phyloP scores from a whole-genome alignment of 2,113 vertebrate genomes.

The Neolamprologus variostigma region DNA sequence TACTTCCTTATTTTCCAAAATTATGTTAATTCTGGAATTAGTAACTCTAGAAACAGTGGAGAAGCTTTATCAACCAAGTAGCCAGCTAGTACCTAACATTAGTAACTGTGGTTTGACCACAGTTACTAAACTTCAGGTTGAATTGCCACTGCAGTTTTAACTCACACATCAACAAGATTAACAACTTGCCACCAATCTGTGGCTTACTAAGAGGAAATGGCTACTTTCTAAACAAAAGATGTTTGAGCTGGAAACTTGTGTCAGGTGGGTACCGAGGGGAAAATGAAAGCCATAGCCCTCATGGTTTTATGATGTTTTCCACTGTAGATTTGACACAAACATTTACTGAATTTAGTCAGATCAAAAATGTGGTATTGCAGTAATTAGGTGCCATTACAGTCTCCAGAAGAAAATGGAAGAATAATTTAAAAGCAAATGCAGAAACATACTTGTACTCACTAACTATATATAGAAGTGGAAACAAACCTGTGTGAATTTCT shows the following conservation, averaged over 20 bases:
- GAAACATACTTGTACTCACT: not conserved
- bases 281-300: not conserved
- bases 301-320: not conserved
- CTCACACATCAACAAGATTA: not conserved
- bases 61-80: not conserved
- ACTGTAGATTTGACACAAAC: not conserved
- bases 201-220: not conserved
- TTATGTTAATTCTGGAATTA: not conserved
- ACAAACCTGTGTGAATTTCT: not conserved
- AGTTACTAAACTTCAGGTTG: not conserved
- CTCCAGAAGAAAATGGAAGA: not conserved
- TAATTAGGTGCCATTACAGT: not conserved
- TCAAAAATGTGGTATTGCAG: not conserved
- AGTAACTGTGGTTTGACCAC: not conserved
- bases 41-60: not conserved
- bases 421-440: not conserved
- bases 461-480: not conserved
- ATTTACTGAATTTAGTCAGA: not conserved
- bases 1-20: not conserved
- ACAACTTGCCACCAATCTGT: not conserved
- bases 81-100: not conserved
- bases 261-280: not conserved
- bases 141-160: not conserved
- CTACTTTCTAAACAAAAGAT: too few species aligned
- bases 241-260: not conserved